Evolutionary conservation across 2,113 vertebrate species (phyloP), one percentile per base, ranked within the genome.

Genomic region (Epinephelus lanceolatus): DNA sequence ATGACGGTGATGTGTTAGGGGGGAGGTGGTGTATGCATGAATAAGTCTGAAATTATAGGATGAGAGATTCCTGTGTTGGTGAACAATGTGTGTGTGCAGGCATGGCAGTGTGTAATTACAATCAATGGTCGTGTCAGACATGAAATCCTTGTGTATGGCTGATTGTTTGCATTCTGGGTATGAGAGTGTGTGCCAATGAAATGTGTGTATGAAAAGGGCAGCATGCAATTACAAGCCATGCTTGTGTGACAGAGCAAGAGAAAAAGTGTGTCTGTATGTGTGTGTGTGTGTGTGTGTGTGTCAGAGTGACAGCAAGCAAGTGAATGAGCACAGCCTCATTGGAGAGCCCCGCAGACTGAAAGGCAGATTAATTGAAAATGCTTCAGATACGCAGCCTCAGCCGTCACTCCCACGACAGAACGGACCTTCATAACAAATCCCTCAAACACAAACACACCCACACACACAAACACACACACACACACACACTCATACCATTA

Each of bases 361-460:
- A 83, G 87, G 83, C 83, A 91, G 79, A 90, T 92, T 90, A 89
- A 93, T 91, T 92, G 89, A 92, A 90, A 86, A 90, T 76, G 83
- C 62, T 78, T 90, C 78, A 82, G 83, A 86, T 86, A 78, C 56
- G 13, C 71, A 40, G 70, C 1, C 74, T 60, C 73, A 53, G 84
- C 81, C 49, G 18, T 88, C 82, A 80, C 45, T 84, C 72, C 53
- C 23, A n/a, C 52, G 25, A 81, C 37, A 84, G 80, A 60, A 17
- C 10, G 2, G 40, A 81, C 80, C 60, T 27, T 83, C 76, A 69
- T 73, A 75, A 76, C 80, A 70, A 79, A 71, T 76, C 66, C 40
- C 66, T 76, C 55, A 56, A 27, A 76, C 71, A 61, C 27, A 30
- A 56, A 60, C 45, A 72, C 71, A 71, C 27, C 15, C 30, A 59